Percentiles rank a stretch among this genome's conserved stretches.
These are phyloP conservation scores for Sylvilagus floridanus DNA, from an alignment of 2,797 vertebrate genomes.

Conservation along the genomic window DNA sequence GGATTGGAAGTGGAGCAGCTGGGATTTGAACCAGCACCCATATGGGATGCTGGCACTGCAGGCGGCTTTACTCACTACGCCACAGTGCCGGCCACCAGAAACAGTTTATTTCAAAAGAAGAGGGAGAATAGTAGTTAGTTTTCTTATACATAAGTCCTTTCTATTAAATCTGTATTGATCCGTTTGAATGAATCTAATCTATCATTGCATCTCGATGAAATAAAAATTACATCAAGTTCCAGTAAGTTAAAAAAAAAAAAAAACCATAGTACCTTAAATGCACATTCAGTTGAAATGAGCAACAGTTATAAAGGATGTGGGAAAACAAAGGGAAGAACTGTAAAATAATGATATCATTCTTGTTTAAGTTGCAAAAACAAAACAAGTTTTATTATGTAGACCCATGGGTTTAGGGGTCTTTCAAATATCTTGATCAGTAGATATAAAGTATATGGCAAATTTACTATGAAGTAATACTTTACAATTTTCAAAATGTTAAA, in stretches of 20 bases:
- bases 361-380: background rate
- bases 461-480: background rate
- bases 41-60: too few species aligned
- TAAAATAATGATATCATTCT: background rate
- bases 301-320: background rate
- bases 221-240: background rate
- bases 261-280: background rate
- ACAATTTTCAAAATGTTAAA: background rate
- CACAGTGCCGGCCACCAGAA: too few species aligned
- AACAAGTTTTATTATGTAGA: background rate
- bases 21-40: too few species aligned
- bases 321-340: background rate
- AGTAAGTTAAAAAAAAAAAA: background rate
- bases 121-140: background rate
- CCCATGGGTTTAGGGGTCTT: background rate
- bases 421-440: background rate
- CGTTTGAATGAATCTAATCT: background rate
- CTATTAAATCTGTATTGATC: background rate
- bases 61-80: too few species aligned
- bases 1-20: too few species aligned
- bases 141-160: background rate
- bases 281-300: background rate
- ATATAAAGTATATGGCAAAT: background rate
- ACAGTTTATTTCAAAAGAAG: background rate
- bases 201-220: background rate